phyloP scores from a whole-genome alignment of 2,113 vertebrate species.

The Neogale vison region DNA sequence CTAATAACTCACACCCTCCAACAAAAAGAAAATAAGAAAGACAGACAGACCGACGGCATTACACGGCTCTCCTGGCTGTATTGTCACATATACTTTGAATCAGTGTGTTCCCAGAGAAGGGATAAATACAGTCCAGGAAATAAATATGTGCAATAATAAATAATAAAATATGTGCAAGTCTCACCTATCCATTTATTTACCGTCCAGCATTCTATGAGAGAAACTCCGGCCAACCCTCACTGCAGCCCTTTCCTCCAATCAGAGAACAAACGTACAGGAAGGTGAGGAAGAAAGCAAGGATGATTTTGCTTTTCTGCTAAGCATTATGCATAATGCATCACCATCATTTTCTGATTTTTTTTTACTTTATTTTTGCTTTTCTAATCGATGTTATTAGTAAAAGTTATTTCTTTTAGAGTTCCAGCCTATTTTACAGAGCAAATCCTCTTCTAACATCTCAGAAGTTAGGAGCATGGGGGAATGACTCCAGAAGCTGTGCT shows the following conservation, averaged over 20 bases:
- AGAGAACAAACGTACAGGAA: neutral
- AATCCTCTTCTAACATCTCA: neutral
- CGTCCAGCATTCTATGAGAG: neutral
- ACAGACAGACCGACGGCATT: neutral
- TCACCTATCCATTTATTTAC: neutral
- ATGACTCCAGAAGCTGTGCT: neutral
- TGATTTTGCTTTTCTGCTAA: neutral
- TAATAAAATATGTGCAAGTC: neutral
- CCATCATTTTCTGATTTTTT: neutral
- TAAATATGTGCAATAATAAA: neutral
- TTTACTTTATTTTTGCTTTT: neutral
- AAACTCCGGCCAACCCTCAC: neutral
- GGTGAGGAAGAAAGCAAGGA: neutral
- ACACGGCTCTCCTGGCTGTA: neutral
- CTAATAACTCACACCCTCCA: conserved; percentile 40
- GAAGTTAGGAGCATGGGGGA: neutral
- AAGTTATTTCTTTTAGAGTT: neutral
- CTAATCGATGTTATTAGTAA: neutral
- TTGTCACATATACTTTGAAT: neutral
- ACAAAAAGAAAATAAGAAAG: conserved; percentile 39
- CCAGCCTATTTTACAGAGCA: neutral
- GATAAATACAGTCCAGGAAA: neutral
- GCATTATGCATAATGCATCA: neutral
- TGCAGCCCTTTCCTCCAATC: neutral
- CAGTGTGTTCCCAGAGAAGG: neutral